Percentiles rank a stretch among this genome's conserved stretches.
Conservation (phyloP, 1,140 invertebrate genomes). For the Drosophila mayri region DNA sequence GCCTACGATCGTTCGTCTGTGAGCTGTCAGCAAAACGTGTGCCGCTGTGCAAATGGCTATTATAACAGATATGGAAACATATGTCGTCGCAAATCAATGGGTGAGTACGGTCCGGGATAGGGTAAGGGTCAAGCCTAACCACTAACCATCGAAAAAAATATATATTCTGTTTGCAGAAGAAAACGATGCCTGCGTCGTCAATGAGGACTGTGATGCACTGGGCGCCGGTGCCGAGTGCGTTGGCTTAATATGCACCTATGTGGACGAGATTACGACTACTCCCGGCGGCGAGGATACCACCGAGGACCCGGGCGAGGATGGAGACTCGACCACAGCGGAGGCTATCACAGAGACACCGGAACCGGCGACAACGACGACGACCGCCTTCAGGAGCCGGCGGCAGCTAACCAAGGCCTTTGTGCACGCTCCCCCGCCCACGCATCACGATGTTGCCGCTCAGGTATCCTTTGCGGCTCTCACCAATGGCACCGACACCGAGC, state of each 20-base stretch:
- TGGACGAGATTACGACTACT: slow-evolving; percentile 51
- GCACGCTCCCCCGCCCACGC: slow-evolving; percentile 56
- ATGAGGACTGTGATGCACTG: slow-evolving; percentile 78
- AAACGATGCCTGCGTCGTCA: slow-evolving; percentile 82
- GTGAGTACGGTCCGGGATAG: slow-evolving; percentile 24
- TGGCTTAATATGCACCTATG: slow-evolving; percentile 64
- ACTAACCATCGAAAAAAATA: not conserved
- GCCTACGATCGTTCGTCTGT: slow-evolving; percentile 83
- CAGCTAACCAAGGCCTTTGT: slow-evolving; percentile 61
- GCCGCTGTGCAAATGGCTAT: slow-evolving; percentile 84
- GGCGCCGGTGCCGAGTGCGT: slow-evolving; percentile 66
- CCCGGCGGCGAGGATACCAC: slow-evolving; percentile 25
- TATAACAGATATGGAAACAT: slow-evolving; percentile 84
- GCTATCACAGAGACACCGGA: slow-evolving; percentile 51
- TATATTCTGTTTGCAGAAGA: slow-evolving; percentile 47
- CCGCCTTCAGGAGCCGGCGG: slow-evolving; percentile 11
- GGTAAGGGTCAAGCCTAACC: not conserved
- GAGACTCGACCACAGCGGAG: slow-evolving; percentile 35
- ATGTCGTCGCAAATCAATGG: slow-evolving; percentile 84
- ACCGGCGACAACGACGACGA: slow-evolving; percentile 12
- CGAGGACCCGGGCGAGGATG: slow-evolving; percentile 34
- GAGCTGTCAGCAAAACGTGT: slow-evolving; percentile 75
- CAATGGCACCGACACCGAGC: slow-evolving; percentile 60
- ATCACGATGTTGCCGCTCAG: slow-evolving; percentile 63
- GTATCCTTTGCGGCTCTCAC: slow-evolving; percentile 47